These are phyloP conservation scores for Brachionus rubens DNA, from an alignment of 1,140 invertebrate genomes.

Conservation along the genomic window DNA sequence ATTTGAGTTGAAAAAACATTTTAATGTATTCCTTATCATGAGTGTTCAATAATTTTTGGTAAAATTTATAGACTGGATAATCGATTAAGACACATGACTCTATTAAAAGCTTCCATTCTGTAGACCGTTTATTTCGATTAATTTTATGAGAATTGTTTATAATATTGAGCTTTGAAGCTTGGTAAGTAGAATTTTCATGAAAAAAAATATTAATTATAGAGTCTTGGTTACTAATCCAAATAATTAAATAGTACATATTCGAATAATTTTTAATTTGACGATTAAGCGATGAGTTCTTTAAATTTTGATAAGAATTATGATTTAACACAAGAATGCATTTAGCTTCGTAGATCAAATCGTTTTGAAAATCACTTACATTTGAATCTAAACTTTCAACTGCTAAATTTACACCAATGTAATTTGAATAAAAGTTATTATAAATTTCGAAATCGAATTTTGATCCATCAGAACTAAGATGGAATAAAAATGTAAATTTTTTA, in stretches of 20 bases:
- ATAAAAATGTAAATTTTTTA: not conserved
- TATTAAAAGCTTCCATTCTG: not conserved
- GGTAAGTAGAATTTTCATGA: too few species aligned
- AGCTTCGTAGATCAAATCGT: too few species aligned
- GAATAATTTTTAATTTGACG: too few species aligned
- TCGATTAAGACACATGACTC: constrained; percentile 16
- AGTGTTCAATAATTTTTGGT: not conserved
- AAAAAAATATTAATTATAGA: too few species aligned
- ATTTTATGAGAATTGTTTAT: too few species aligned
- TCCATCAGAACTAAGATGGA: not conserved
- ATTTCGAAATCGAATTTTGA: not conserved
- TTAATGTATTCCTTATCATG: not conserved
- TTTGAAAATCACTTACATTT: too few species aligned
- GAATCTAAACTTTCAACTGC: too few species aligned
- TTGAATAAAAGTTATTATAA: not conserved
- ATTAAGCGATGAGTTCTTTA: not conserved
- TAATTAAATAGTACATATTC: too few species aligned
- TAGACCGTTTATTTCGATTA: not conserved
- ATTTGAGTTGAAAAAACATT: not conserved
- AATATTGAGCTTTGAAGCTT: too few species aligned
- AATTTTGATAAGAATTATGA: not conserved
- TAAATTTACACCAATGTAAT: not conserved
- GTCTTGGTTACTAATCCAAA: too few species aligned
- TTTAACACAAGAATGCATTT: not conserved
- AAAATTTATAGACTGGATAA: not conserved